Evolutionary conservation across 1,140 invertebrate genomes (phyloP).

Genomic region (Wiebesia pumilae): DNA sequence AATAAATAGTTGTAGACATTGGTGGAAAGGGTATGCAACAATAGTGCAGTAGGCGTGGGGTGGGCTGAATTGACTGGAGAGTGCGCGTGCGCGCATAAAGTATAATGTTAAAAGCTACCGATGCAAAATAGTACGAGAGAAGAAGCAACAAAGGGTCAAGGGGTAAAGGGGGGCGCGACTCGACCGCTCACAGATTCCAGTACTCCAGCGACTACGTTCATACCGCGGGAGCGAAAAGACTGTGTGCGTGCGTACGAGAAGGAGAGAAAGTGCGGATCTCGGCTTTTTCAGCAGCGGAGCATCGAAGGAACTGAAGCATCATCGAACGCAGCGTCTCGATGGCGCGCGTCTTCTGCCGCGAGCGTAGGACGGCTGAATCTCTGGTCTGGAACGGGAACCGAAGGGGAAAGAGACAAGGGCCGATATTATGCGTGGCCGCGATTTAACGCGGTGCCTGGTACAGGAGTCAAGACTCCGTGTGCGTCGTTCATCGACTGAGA

Average conservation of each 20-base stretch:
- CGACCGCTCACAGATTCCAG: neutral
- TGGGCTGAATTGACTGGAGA: neutral
- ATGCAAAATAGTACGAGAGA: neutral
- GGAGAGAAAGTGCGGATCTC: neutral
- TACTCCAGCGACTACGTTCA: neutral
- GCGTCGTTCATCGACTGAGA: neutral
- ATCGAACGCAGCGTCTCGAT: neutral
- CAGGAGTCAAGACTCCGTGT: neutral
- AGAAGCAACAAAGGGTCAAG: neutral
- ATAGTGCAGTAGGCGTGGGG: neutral
- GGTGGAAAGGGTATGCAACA: neutral
- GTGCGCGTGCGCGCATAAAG: constrained; percentile 19
- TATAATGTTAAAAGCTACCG: neutral
- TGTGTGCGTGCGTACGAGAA: no score
- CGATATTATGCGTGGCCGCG: neutral
- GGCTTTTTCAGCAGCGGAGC: neutral
- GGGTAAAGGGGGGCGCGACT: neutral
- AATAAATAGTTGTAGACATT: neutral
- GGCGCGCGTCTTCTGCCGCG: neutral
- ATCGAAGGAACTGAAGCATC: no score
- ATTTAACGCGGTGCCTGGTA: neutral
- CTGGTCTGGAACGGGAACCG: neutral
- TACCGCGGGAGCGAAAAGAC: neutral
- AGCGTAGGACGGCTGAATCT: neutral
- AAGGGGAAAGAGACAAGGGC: neutral